Base-by-base conservation (phyloP, 2,113 vertebrate species). In the Jaculus jaculus region DNA sequence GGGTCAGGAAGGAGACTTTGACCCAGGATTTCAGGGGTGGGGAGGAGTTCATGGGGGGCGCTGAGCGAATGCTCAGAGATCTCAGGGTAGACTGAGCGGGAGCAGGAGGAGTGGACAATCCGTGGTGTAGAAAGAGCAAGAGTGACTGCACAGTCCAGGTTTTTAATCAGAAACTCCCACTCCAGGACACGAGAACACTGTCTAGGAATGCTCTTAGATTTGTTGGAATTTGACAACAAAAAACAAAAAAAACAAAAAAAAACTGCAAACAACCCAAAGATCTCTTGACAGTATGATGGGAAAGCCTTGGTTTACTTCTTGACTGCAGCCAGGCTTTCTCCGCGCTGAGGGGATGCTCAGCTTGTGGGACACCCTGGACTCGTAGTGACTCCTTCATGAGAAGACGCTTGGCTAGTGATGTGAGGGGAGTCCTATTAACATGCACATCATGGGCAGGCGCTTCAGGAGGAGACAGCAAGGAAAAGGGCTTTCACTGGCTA, bases 381-480 rank as follows among this genome's bases (percentile, higher is more conserved):
- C 9, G 17, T 11, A 28, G 2, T n/a, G 42, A 8, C 51, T 58
- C 42, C 54, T 54, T 54, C 54, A 54, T 54, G 54, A 54, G 54
- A 54, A 54, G 54, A 54, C 7, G 54, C 54, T 74, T 9, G 37
- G 58, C 11, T 42, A 28, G 34, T 32, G 23, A 13, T 11, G 66
- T 3, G 8, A 20, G 28, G 13, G 4, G 80, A 15, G 28, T 2
- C 51, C 21, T 42, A 11, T 47, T 28, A 30, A 21, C 24, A 34
- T 3, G 51, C 39, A 30, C 4, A 39, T 26, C 30, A 26, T 42
- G 1, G 1, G 1, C 32, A 30, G 1, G 1, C 32, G 26, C 30
- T 30, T 68, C 69, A 24, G 42, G 68, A 20, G 66, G 11, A 24
- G 1, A 24, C 5, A 75, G 61, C 54, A 54, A 54, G 42, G 54